Evolutionary conservation across 2,888 invertebrate species (phyloP).

Genomic region (Eupithecia pulchellata): DNA sequence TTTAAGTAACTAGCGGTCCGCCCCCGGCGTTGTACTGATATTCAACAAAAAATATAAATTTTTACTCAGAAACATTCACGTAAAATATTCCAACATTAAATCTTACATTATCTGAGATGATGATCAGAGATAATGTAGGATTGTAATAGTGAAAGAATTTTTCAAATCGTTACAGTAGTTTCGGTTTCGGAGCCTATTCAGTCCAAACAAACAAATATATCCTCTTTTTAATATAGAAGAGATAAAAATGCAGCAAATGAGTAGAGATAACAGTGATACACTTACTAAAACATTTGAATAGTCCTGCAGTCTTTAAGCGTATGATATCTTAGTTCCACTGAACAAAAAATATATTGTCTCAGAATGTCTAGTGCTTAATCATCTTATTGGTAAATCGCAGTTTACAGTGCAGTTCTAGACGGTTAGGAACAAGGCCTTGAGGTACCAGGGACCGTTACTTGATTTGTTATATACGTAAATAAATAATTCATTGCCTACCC

Average conservation of each 20-base stretch:
- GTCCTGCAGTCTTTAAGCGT: background rate
- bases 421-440: background rate
- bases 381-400: background rate
- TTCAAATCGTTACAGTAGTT: no score
- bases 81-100: no score
- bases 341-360: background rate
- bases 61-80: no score
- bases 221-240: no score
- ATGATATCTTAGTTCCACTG: background rate
- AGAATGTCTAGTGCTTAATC: background rate
- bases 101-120: no score
- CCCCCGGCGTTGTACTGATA: no score
- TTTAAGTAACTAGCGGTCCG: no score
- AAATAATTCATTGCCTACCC: background rate
- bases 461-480: background rate
- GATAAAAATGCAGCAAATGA: background rate
- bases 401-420: background rate
- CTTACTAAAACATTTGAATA: background rate
- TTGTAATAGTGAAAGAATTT: no score
- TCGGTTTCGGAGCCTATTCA: no score
- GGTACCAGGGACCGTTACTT: background rate
- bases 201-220: no score
- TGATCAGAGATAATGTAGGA: no score
- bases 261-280: background rate
- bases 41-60: no score